These are phyloP conservation scores for Amphiprion ocellaris DNA, from an alignment of 2,113 vertebrate genomes.

Conservation along the genomic window DNA sequence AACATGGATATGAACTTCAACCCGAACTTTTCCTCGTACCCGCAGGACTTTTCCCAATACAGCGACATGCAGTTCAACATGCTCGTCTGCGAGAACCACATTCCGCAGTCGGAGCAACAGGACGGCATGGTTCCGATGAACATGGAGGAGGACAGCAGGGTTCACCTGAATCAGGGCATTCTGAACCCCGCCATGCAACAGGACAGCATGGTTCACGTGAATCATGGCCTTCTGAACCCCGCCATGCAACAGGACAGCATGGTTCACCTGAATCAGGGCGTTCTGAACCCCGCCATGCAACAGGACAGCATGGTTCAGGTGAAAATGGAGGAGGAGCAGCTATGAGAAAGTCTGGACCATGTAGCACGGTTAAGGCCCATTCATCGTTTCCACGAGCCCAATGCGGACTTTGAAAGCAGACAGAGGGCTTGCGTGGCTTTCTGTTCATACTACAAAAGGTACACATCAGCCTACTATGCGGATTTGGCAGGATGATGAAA, in stretches of 20 bases:
- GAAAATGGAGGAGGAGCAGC: constrained; percentile 72
- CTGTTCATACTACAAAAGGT: no score
- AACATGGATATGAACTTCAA: constrained; percentile 63
- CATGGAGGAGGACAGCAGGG: no score
- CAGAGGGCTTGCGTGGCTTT: no score
- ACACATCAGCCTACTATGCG: no score
- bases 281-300: no score
- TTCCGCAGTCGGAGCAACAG: constrained; percentile 40
- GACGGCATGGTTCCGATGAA: constrained; percentile 19
- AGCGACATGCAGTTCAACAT: constrained; percentile 79
- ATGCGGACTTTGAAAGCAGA: no score
- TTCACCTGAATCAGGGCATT: background rate
- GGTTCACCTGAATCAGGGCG: constrained; percentile 67
- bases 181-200: background rate
- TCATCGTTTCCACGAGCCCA: no score
- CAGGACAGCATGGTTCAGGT: constrained; percentile 57
- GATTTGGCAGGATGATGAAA: no score
- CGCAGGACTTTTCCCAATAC: constrained; percentile 72
- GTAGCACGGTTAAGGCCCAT: background rate
- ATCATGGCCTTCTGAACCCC: constrained; percentile 12
- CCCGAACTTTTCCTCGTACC: constrained; percentile 31
- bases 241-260: background rate
- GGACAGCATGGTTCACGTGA: constrained; percentile 73
- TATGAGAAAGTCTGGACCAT: constrained; percentile 49
- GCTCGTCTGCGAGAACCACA: constrained; percentile 76